Evolutionary conservation across 2,888 invertebrate species (phyloP), one percentile per base, ranked within the genome.

Genomic region (Esperia sulphurella): DNA sequence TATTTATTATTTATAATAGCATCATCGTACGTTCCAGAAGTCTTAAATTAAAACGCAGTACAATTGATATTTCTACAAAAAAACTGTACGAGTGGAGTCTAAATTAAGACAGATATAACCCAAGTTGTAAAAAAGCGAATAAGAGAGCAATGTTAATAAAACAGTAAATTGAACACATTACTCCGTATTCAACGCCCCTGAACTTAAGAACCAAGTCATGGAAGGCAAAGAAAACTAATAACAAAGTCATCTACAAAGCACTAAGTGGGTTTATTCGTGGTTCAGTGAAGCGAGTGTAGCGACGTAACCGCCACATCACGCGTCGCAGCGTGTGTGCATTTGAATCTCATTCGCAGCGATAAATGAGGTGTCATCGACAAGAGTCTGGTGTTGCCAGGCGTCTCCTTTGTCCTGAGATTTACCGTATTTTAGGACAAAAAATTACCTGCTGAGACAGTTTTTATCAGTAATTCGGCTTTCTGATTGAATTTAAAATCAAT

Each of bases 281-380:
- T 52, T 58, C 55, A 57, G 54, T 55, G 58, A 55, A 55, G 58
- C 57, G 54, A 46, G 49, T 8, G 1, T 3, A 13, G 8, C 14
- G 35, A 8, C 14, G 39, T 14, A 37, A 13, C 6, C 39, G 14
- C 8, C 39, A n/a, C 39, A 14, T 39, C 39, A 39, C 39, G 39
- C 39, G 13, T 3, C 14, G 7, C 14, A 14, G 9, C 1, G 12
- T 7, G 37, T 13, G 45, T 46, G 43, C 49, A 51, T 52, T 33
- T 50, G 51, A 45, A 51, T 42, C 39, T 39, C 39, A 14, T 9
- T 39, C 39, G 39, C 9, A 14, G 8, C 13, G 39, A 35, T n/a
- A 35, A 33, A 35, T n/a, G 35, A 6, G 35, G 10, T 35, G 35
- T 35, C 33, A 10, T 35, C 35, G n/a, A 35, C 35, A n/a, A n/a